A percentile compares a stretch with the other conserved stretches of the same genome.
Evolutionary conservation across 1,140 invertebrate genomes (phyloP).

Genomic region (Drosophila obscura): DNA sequence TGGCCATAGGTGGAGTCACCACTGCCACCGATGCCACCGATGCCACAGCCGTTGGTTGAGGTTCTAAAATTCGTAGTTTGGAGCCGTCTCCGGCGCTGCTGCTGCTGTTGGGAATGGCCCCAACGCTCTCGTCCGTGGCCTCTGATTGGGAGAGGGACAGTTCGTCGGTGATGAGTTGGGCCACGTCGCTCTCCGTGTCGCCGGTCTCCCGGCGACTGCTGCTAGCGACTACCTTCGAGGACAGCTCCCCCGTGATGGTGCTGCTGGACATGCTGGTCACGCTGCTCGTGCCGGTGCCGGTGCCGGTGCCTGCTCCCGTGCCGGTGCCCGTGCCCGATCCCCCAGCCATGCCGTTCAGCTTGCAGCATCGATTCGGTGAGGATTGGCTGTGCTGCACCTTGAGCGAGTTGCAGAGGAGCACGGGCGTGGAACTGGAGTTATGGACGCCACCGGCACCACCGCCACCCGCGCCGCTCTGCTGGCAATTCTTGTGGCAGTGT

Average conservation of each 20-base stretch:
- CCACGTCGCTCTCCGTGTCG: slow-evolving; percentile 81
- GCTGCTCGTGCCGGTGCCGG: slow-evolving; percentile 56
- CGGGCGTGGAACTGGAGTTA: slow-evolving; percentile 28
- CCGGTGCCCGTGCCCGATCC: slow-evolving; percentile 36
- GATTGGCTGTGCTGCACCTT: slow-evolving; percentile 83
- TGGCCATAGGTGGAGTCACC: slow-evolving; percentile 42
- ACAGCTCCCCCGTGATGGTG: slow-evolving; percentile 76
- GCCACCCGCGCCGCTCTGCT: slow-evolving; percentile 46
- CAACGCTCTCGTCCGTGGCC: slow-evolving; percentile 77
- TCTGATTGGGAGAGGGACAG: slow-evolving; percentile 81
- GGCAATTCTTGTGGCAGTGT: slow-evolving; percentile 89
- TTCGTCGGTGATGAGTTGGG: slow-evolving; percentile 80
- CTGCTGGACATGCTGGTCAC: slow-evolving; percentile 77
- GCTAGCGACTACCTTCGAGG: slow-evolving; percentile 75
- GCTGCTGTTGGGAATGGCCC: slow-evolving; percentile 73
- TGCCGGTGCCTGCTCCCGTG: slow-evolving; percentile 28
- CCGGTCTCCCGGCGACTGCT: slow-evolving; percentile 76
- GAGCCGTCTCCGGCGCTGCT: slow-evolving; percentile 56
- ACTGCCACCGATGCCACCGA: not conserved
- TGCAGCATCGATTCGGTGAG: slow-evolving; percentile 82
- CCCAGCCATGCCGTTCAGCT: slow-evolving; percentile 59
- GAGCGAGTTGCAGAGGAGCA: slow-evolving; percentile 77
- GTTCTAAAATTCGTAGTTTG: slow-evolving; percentile 75
- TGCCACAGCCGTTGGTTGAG: slow-evolving; percentile 15
- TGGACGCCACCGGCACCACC: slow-evolving; percentile 12